These are phyloP conservation scores for Bombus confusus DNA, from an alignment of 1,140 invertebrate genomes.

Conservation along the genomic window DNA sequence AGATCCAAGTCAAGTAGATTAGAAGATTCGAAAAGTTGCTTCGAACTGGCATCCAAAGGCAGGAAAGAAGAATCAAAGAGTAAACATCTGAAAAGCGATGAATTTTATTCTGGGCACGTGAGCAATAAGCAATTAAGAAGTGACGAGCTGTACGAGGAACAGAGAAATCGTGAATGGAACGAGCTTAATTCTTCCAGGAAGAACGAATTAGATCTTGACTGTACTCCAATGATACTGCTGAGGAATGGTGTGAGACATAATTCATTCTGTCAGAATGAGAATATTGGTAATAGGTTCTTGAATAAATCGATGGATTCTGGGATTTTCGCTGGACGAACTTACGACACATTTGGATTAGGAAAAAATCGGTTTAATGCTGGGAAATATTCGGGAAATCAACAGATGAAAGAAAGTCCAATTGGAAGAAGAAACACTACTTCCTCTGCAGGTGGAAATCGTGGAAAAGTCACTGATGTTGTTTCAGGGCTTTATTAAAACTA, in stretches of 20 bases:
- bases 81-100: slow-evolving; percentile 59
- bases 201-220: slow-evolving; percentile 41
- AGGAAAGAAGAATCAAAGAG: slow-evolving; percentile 23
- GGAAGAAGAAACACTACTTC: slow-evolving; percentile 69
- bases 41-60: slow-evolving; percentile 13
- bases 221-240: slow-evolving; percentile 31
- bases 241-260: slow-evolving; percentile 48
- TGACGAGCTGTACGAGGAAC: slow-evolving; percentile 75
- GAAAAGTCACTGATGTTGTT: slow-evolving; percentile 80
- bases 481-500: slow-evolving; percentile 77
- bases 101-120: slow-evolving; percentile 49
- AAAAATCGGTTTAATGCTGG: slow-evolving; percentile 79
- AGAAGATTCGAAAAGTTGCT: slow-evolving; percentile 34
- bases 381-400: slow-evolving; percentile 78
- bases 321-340: slow-evolving; percentile 74
- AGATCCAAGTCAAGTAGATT: slow-evolving; percentile 39
- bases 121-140: slow-evolving; percentile 70
- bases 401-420: slow-evolving; percentile 63
- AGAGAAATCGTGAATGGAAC: slow-evolving; percentile 61
- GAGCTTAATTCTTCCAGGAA: slow-evolving; percentile 59
- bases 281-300: slow-evolving; percentile 55
- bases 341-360: slow-evolving; percentile 78
- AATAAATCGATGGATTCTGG: slow-evolving; percentile 66
- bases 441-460: slow-evolving; percentile 65
- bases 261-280: slow-evolving; percentile 65